Conservation (phyloP, 2,113 vertebrate genomes). For the Casuarius casuarius region DNA sequence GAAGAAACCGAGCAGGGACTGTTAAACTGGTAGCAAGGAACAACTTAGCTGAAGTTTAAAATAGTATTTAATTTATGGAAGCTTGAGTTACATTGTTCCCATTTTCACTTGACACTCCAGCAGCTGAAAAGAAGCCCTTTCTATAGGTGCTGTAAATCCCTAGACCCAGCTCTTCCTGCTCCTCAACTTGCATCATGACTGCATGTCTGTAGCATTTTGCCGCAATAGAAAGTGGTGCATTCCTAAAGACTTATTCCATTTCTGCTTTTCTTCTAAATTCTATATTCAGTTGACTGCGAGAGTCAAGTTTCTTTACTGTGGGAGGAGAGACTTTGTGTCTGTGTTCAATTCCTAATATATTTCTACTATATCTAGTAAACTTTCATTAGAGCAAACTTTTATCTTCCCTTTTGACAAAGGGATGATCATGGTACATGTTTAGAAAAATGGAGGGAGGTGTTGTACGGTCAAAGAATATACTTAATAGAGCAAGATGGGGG, state of each 20-base stretch:
- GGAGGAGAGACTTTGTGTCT: not conserved
- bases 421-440: not conserved
- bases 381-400: not conserved
- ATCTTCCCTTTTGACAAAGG: not conserved
- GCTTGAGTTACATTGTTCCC: not conserved
- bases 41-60: constrained; percentile 32
- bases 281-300: not conserved
- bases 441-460: not conserved
- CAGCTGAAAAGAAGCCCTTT: not conserved
- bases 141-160: not conserved
- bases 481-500: not conserved
- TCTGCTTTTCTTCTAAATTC: constrained; percentile 18
- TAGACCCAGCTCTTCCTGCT: not conserved
- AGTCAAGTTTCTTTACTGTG: not conserved
- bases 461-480: not conserved
- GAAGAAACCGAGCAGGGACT: constrained; percentile 37
- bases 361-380: not conserved
- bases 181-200: not conserved
- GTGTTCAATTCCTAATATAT: not conserved
- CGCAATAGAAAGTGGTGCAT: not conserved
- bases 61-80: constrained; percentile 11
- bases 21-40: constrained; percentile 51
- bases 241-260: not conserved
- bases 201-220: not conserved
- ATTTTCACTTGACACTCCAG: not conserved